Evolutionary conservation across 1,140 invertebrate genomes (phyloP).

Genomic region (Neodiprion lecontei): DNA sequence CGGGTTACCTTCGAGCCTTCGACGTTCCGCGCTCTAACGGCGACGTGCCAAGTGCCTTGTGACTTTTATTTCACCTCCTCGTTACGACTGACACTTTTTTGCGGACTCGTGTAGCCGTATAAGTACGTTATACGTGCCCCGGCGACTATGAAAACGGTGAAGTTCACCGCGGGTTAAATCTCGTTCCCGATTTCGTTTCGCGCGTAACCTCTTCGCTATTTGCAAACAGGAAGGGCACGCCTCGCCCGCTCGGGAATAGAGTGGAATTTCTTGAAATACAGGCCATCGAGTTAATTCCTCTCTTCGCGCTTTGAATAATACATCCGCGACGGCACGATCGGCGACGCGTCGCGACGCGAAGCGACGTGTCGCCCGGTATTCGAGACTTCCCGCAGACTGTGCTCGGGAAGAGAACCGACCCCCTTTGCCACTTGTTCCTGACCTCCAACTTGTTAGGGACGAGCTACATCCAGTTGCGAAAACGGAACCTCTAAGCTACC

Average conservation of each 20-base stretch:
- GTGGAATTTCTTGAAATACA: constrained; percentile 4
- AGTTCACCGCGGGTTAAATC: background rate
- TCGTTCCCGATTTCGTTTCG: background rate
- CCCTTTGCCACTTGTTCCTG: background rate
- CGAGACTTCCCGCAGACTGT: background rate
- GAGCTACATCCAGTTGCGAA: background rate
- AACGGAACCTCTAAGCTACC: constrained; percentile 2
- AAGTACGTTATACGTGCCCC: background rate
- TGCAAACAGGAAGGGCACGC: constrained; percentile 3
- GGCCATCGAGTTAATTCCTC: constrained; percentile 5
- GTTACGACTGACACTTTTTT: background rate
- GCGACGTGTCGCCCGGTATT: too few relatives aligned
- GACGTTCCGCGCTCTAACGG: background rate
- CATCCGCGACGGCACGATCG: background rate
- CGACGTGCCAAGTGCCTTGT: too few relatives aligned
- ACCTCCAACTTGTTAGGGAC: background rate
- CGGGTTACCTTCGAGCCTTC: background rate
- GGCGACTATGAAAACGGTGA: background rate
- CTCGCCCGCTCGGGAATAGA: background rate
- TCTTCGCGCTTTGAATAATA: constrained; percentile 7
- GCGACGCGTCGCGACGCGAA: background rate
- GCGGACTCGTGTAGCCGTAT: background rate
- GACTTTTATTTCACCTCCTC: background rate
- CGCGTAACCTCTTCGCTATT: background rate
- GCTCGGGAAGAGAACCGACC: background rate